Percentiles rank a stretch among this genome's conserved stretches.
Evolutionary conservation across 2,797 vertebrate species (phyloP).

Genomic region (Glyptemys insculpta): DNA sequence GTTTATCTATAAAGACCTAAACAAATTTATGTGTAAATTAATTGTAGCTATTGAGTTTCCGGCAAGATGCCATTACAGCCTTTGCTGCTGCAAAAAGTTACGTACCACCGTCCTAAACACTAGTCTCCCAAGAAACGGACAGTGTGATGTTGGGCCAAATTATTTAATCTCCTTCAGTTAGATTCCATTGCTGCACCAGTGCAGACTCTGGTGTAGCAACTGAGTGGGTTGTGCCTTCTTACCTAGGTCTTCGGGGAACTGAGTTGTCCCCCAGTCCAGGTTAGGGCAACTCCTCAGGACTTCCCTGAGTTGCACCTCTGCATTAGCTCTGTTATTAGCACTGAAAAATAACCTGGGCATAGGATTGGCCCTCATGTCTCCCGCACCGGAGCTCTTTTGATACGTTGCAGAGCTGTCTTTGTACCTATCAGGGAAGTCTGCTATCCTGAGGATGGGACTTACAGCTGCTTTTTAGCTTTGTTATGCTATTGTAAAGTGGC

Average conservation of each 20-base stretch:
- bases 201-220: fast-evolving
- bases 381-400: not conserved
- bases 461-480: not conserved
- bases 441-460: not conserved
- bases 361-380: not conserved
- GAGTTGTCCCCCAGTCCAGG: not conserved
- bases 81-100: not conserved
- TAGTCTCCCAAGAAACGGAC: fast-evolving
- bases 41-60: not conserved
- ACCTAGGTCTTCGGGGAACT: not conserved
- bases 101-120: fast-evolving
- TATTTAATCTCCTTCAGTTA: not conserved
- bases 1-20: not conserved
- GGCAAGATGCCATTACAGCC: not conserved
- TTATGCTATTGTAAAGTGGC: not conserved
- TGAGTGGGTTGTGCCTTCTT: not conserved
- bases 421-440: not conserved
- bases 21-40: not conserved
- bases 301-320: not conserved
- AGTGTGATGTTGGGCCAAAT: not conserved
- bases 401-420: not conserved
- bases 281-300: not conserved
- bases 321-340: not conserved
- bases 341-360: not conserved
- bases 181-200: not conserved